phyloP scores from a whole-genome alignment of 2,888 invertebrate species.

The Rhingia campestris region DNA sequence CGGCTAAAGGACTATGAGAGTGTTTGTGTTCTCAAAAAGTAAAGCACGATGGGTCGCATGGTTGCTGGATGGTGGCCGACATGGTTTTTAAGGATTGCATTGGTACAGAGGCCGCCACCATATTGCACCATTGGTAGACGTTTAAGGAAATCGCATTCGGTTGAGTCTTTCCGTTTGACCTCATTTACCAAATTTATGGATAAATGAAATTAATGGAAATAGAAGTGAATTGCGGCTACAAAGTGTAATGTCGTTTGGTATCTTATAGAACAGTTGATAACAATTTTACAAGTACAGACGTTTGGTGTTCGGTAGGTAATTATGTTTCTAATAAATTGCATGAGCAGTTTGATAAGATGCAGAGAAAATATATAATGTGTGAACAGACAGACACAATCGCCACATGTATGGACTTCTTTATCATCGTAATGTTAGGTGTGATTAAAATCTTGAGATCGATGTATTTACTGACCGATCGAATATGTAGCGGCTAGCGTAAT shows the following conservation, averaged over 20 bases:
- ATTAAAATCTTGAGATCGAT: too few relatives aligned
- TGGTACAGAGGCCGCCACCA: slow-evolving; percentile 59
- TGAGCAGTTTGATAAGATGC: too few relatives aligned
- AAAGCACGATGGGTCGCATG: slow-evolving; percentile 17
- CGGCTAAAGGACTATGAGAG: not conserved
- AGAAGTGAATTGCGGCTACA: slow-evolving; percentile 43
- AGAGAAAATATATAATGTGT: too few relatives aligned
- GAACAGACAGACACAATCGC: too few relatives aligned
- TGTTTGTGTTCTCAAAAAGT: not conserved
- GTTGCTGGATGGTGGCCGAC: slow-evolving; percentile 31
- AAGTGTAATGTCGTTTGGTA: slow-evolving; percentile 38
- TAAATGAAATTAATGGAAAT: slow-evolving; percentile 65
- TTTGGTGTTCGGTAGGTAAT: too few relatives aligned
- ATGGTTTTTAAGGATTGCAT: slow-evolving; percentile 58
- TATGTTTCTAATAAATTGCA: too few relatives aligned
- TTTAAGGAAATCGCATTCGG: slow-evolving; percentile 73
- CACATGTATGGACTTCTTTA: too few relatives aligned
- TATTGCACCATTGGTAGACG: slow-evolving; percentile 67
- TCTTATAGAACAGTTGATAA: slow-evolving; percentile 16
- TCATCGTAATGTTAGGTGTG: too few relatives aligned
- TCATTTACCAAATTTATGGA: slow-evolving; percentile 61
- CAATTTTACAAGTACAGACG: not conserved
- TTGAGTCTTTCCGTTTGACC: slow-evolving; percentile 69
- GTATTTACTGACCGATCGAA: too few relatives aligned
- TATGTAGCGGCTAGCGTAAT: too few relatives aligned